Percentiles rank a stretch among this genome's conserved stretches.
phyloP scores from a whole-genome alignment of 1,140 invertebrate genomes.

The Lasaia peninsularis region DNA sequence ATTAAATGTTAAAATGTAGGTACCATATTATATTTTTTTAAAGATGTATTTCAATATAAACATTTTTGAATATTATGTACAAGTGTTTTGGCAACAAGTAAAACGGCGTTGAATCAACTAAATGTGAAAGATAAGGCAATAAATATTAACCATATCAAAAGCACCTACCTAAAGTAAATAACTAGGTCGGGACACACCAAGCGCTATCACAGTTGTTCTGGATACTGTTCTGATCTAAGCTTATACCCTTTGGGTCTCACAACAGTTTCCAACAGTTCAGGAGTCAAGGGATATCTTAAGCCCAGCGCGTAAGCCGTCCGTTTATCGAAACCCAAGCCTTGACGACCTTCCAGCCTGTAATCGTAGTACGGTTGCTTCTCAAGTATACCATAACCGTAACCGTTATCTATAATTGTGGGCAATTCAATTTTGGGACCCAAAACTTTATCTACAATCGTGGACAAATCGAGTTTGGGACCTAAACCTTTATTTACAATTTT shows the following conservation, averaged over 20 bases:
- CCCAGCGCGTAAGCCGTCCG: constrained; percentile 15
- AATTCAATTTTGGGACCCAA: neutral
- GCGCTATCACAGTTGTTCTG: too few relatives aligned
- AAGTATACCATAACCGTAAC: neutral
- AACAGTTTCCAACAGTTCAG: neutral
- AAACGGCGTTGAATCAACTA: too few relatives aligned
- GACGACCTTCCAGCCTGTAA: neutral
- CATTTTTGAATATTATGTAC: too few relatives aligned
- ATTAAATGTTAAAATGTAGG: too few relatives aligned
- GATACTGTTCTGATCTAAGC: neutral
- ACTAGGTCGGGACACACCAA: neutral
- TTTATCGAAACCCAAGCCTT: constrained; percentile 13
- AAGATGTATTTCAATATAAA: too few relatives aligned
- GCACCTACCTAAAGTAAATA: too few relatives aligned
- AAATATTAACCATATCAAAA: too few relatives aligned
- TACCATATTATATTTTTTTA: too few relatives aligned
- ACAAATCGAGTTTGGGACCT: neutral
- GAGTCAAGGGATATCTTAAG: constrained; percentile 6
- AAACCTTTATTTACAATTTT: neutral
- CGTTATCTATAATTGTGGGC: neutral
- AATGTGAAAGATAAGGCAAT: too few relatives aligned
- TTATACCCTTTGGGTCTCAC: neutral
- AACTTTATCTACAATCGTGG: neutral
- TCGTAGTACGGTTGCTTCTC: neutral
- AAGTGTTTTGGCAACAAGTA: too few relatives aligned